A percentile compares a stretch with the other conserved stretches of the same genome.
Evolutionary conservation across 2,797 vertebrate species (phyloP).

Genomic region (Rhabdophis nuchalis): DNA sequence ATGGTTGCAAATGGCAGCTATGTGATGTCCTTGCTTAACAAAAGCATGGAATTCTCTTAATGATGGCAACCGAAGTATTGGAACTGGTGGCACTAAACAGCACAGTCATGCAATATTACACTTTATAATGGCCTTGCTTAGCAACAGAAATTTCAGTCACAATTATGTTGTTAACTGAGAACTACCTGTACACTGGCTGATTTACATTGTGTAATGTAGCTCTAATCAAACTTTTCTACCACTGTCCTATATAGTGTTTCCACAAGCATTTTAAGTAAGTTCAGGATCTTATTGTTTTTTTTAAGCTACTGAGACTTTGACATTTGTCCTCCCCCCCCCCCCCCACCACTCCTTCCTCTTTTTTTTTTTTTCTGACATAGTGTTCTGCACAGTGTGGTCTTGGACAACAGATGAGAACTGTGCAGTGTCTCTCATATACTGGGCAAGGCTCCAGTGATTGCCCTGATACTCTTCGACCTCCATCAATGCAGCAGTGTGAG

Average conservation of each 20-base stretch:
- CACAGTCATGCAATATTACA: not conserved
- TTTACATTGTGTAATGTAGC: not conserved
- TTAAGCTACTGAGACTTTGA: constrained; percentile 8
- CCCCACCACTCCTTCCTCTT: constrained; percentile 14
- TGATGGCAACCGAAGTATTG: not conserved
- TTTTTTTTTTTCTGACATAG: constrained; percentile 64
- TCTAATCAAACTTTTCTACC: not conserved
- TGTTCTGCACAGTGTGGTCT: constrained; percentile 97
- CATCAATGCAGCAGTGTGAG: constrained; percentile 96
- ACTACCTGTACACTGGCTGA: not conserved
- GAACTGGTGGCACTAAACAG: not conserved
- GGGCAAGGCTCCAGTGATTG: constrained; percentile 93
- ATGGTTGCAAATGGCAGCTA: not conserved
- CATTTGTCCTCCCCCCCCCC: not conserved
- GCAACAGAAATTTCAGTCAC: not conserved
- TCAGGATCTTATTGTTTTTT: not conserved
- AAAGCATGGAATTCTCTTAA: not conserved
- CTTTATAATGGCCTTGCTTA: not conserved
- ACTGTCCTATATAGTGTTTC: not conserved
- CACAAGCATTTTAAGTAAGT: not conserved
- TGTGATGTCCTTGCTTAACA: not conserved
- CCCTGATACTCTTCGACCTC: constrained; percentile 81
- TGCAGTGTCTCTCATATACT: constrained; percentile 93
- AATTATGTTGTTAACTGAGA: not conserved
- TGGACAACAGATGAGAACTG: constrained; percentile 93